Conservation (phyloP, 2,113 vertebrate genomes). For the Galemys pyrenaicus region DNA sequence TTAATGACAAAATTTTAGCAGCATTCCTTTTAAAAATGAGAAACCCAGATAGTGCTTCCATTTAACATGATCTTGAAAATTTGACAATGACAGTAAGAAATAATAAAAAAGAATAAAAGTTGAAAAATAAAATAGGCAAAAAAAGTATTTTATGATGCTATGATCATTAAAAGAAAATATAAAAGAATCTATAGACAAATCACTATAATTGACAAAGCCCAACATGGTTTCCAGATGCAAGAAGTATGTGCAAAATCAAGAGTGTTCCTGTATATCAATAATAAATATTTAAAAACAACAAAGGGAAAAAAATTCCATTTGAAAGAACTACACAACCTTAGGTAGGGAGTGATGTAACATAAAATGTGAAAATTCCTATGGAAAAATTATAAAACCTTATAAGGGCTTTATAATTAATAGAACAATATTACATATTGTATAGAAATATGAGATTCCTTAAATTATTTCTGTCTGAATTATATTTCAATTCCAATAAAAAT, state of each 20-base stretch:
- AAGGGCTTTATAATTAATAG: not conserved
- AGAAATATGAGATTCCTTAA: not conserved
- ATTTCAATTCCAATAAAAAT: constrained; percentile 1
- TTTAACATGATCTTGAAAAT: not conserved
- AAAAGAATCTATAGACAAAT: not conserved
- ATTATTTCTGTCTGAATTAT: not conserved
- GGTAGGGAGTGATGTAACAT: not conserved
- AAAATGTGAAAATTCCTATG: not conserved
- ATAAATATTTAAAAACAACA: not conserved
- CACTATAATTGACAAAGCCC: not conserved
- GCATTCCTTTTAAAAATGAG: no score
- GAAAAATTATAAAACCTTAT: not conserved
- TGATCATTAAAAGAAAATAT: not conserved
- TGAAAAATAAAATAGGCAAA: not conserved
- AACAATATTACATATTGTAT: not conserved
- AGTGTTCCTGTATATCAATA: not conserved
- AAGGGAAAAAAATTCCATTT: not conserved
- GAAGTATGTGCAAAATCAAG: not conserved
- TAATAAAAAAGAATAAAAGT: not conserved
- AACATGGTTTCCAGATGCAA: not conserved
- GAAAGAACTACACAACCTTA: not conserved
- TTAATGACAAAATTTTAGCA: no score
- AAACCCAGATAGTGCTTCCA: not conserved
- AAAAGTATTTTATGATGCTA: not conserved
- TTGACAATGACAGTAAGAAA: not conserved